Conservation (phyloP, 2,113 vertebrate genomes). For the Pteropus alecto region DNA sequence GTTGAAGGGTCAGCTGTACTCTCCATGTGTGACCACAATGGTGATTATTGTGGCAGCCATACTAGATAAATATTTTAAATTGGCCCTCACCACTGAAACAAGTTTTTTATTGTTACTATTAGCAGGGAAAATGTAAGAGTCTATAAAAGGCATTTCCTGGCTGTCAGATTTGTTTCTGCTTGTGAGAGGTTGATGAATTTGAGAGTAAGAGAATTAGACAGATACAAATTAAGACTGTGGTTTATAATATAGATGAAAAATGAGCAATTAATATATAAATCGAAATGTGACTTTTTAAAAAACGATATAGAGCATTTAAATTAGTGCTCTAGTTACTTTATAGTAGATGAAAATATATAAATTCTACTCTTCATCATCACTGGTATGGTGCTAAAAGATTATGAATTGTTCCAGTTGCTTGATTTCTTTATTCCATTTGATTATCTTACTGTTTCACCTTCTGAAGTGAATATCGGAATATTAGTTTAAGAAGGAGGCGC, state of each 20-base stretch:
- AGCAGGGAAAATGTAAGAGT: not conserved
- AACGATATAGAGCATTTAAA: not conserved
- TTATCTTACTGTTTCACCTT: not conserved
- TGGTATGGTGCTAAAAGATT: not conserved
- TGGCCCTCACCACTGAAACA: not conserved
- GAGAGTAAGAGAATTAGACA: slow-evolving; percentile 14
- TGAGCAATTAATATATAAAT: slow-evolving; percentile 23
- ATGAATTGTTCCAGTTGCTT: not conserved
- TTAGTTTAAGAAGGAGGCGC: not conserved
- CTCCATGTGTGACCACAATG: not conserved
- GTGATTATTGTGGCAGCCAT: slow-evolving; percentile 14
- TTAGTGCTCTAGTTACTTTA: not conserved
- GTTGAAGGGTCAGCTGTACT: too few relatives aligned
- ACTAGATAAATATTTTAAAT: slow-evolving; percentile 36
- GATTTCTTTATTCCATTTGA: not conserved
- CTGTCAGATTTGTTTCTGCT: not conserved
- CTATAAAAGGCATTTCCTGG: not conserved
- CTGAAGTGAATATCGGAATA: not conserved
- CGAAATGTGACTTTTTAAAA: not conserved
- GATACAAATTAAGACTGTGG: not conserved
- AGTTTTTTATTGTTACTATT: not conserved
- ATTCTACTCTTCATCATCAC: not conserved
- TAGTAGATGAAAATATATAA: not conserved
- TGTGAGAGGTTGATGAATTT: not conserved
- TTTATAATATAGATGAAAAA: slow-evolving; percentile 2